Evolutionary conservation across 2,113 vertebrate species (phyloP).

Genomic region (Rhabdomys dilectus): DNA sequence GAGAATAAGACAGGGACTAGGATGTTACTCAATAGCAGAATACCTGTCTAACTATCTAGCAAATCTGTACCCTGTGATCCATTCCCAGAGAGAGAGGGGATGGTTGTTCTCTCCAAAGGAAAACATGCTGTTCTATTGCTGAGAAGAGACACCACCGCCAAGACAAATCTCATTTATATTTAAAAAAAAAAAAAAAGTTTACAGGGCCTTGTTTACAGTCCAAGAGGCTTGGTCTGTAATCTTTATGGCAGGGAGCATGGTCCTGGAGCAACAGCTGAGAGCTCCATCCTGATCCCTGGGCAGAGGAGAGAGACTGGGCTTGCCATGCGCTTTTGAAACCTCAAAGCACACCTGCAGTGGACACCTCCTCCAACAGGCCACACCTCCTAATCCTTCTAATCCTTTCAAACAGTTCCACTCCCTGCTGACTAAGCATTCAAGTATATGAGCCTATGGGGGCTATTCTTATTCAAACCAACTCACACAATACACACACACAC

Average conservation of each 20-base stretch:
- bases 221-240: background rate
- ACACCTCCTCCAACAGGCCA: background rate
- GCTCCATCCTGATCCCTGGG: background rate
- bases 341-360: background rate
- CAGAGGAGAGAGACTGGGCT: background rate
- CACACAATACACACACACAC: too few relatives aligned
- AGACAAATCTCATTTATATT: background rate
- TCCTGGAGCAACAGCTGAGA: background rate
- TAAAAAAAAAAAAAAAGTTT: background rate
- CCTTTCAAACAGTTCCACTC: background rate
- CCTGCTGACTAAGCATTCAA: background rate
- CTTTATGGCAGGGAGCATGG: background rate
- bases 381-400: background rate
- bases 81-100: background rate
- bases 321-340: background rate
- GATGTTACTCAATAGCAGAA: background rate
- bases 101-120: background rate
- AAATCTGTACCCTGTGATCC: background rate
- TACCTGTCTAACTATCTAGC: background rate
- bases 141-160: background rate
- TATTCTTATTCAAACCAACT: background rate
- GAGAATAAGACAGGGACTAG: too few relatives aligned
- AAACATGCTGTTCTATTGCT: too few relatives aligned
- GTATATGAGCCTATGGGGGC: background rate
- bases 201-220: background rate